phyloP scores from a whole-genome alignment of 2,888 invertebrate genomes.

The Trachelus iudaicus region DNA sequence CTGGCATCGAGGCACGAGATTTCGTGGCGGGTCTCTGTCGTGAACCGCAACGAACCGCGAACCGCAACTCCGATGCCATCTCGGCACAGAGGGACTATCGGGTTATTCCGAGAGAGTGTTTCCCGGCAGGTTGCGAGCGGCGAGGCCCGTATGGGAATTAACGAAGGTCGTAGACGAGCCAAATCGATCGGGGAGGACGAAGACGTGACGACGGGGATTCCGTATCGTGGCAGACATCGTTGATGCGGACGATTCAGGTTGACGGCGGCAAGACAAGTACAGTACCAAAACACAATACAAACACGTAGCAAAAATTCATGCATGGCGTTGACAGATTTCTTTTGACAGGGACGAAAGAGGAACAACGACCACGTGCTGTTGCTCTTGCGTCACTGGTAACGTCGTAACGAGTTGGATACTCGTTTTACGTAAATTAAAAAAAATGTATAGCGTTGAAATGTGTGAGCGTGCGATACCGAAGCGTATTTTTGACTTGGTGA shows the following conservation, averaged over 20 bases:
- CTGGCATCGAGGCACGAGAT: slow-evolving; percentile 68
- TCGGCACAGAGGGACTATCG: slow-evolving; percentile 91
- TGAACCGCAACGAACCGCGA: slow-evolving; percentile 90
- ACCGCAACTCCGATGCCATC: slow-evolving; percentile 92
- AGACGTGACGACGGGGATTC: not conserved
- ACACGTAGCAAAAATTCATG: slow-evolving; percentile 3
- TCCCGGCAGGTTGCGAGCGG: not conserved
- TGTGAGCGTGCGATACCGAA: not conserved
- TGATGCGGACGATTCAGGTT: not conserved
- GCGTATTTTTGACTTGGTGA: not conserved
- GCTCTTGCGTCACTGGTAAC: not conserved
- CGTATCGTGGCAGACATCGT: not conserved
- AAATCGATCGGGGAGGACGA: not conserved
- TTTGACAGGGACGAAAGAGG: not conserved
- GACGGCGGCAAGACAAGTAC: slow-evolving; percentile 5
- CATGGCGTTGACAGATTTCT: not conserved
- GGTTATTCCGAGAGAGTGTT: slow-evolving; percentile 8
- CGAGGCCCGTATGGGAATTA: not conserved
- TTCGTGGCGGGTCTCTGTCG: slow-evolving; percentile 83
- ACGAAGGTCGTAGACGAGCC: not conserved
- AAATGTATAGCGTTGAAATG: not conserved
- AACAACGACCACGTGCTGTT: not conserved
- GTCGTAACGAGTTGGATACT: not conserved
- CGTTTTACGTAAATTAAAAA: not conserved
- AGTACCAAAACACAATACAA: slow-evolving; percentile 11